Conservation (phyloP, 2,113 vertebrate genomes). For the Empidonax traillii region DNA sequence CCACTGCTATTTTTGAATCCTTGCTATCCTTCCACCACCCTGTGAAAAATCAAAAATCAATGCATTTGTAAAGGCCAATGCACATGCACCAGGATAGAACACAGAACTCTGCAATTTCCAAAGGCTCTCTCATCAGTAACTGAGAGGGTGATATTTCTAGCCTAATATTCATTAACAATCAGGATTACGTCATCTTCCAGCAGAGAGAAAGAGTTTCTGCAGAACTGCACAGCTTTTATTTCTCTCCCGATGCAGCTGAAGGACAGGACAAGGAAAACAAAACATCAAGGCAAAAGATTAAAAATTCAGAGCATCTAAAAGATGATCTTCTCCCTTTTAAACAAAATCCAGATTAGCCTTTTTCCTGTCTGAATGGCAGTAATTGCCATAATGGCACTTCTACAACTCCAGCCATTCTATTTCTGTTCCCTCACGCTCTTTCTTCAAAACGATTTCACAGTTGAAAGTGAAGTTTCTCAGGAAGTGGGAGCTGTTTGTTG, state of each 20-base stretch:
- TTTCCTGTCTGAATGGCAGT: constrained; percentile 55
- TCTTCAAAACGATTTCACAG: constrained; percentile 19
- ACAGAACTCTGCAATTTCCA: neutral
- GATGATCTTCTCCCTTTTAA: neutral
- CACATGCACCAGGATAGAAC: neutral
- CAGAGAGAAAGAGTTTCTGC: constrained; percentile 12
- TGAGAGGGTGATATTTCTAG: constrained; percentile 14
- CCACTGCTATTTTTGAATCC: neutral
- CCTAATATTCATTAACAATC: constrained; percentile 13
- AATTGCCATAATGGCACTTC: constrained; percentile 47
- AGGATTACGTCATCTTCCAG: constrained; percentile 22
- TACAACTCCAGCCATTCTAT: constrained; percentile 23
- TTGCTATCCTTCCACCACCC: neutral
- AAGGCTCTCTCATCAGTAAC: neutral
- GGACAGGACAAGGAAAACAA: constrained; percentile 63
- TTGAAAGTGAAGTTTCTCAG: neutral
- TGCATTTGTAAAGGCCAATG: neutral
- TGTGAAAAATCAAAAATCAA: neutral
- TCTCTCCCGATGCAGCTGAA: constrained; percentile 33
- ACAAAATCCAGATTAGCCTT: constrained; percentile 36
- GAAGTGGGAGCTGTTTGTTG: neutral
- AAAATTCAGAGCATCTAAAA: constrained; percentile 51
- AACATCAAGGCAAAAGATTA: constrained; percentile 40
- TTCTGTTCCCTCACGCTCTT: neutral
- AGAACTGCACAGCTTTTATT: constrained; percentile 22